phyloP scores from a whole-genome alignment of 2,797 vertebrate species.

The Mormyrops boulengeri region DNA sequence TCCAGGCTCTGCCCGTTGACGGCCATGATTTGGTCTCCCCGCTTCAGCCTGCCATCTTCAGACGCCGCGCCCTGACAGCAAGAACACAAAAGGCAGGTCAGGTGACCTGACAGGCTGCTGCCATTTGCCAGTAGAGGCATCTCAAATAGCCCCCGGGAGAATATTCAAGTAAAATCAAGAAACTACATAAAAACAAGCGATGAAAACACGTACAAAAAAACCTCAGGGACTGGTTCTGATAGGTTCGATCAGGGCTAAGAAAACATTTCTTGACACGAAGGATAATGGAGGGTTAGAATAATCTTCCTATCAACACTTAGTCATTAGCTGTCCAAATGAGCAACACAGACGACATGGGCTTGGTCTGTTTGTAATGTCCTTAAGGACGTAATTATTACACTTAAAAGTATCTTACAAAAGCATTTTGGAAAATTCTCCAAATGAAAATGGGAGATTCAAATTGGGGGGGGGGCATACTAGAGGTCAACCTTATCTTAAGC shows the following conservation, averaged over 20 bases:
- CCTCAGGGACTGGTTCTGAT: not conserved
- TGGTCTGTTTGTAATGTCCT: not conserved
- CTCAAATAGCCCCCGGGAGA: not conserved
- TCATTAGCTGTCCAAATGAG: not conserved
- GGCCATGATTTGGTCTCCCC: conserved; percentile 94
- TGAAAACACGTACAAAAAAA: not conserved
- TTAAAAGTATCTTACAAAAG: not conserved
- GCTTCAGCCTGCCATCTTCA: conserved; percentile 89
- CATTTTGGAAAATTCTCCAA: not conserved
- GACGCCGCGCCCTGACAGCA: conserved; percentile 83
- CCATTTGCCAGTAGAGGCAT: not conserved
- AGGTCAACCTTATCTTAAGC: not conserved
- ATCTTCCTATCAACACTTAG: conserved; percentile 2
- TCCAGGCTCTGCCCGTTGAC: conserved; percentile 91
- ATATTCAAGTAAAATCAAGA: not conserved
- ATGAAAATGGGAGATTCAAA: not conserved
- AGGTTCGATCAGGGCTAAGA: not conserved
- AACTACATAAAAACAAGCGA: not conserved
- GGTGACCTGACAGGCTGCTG: not conserved
- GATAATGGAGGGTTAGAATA: not conserved
- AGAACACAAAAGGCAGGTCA: not conserved
- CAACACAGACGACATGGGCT: not conserved
- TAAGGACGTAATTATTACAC: not conserved
- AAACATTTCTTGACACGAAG: not conserved
- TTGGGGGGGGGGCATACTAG: not conserved